Conservation (phyloP, 2,113 vertebrate genomes). For the Zosterops lateralis region DNA sequence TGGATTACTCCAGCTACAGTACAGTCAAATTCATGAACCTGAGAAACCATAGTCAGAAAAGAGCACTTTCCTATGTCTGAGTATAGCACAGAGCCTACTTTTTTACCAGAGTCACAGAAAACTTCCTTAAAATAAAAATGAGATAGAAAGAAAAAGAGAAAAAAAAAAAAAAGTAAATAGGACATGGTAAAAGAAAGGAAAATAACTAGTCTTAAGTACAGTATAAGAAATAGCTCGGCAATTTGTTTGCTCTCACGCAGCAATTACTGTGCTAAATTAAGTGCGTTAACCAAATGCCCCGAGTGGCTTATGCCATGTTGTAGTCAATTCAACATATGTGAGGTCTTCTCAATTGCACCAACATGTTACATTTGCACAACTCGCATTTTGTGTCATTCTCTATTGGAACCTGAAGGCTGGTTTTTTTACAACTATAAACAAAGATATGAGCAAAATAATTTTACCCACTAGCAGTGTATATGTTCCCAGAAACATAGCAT, state of each 20-base stretch:
- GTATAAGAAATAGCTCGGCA: background rate
- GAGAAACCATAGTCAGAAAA: background rate
- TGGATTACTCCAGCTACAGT: background rate
- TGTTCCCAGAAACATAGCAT: background rate
- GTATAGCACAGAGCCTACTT: background rate
- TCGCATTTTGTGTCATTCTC: background rate
- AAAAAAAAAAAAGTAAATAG: background rate
- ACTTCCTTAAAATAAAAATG: background rate
- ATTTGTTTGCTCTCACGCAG: slow-evolving; percentile 24
- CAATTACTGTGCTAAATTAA: slow-evolving; percentile 49
- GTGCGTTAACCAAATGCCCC: slow-evolving; percentile 19
- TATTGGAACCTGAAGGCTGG: background rate
- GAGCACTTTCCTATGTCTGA: background rate
- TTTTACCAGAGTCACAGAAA: background rate
- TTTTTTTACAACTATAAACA: background rate
- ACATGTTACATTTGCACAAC: background rate
- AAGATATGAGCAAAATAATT: background rate
- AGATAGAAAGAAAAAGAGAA: background rate
- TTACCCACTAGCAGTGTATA: background rate
- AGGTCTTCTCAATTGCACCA: slow-evolving; percentile 40
- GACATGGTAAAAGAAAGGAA: background rate
- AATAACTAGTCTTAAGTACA: background rate
- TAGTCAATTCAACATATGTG: slow-evolving; percentile 42
- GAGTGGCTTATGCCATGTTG: slow-evolving; percentile 2
- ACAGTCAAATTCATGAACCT: background rate